Base-by-base conservation (phyloP, 1,140 invertebrate genomes). In the Holotrichia oblita region DNA sequence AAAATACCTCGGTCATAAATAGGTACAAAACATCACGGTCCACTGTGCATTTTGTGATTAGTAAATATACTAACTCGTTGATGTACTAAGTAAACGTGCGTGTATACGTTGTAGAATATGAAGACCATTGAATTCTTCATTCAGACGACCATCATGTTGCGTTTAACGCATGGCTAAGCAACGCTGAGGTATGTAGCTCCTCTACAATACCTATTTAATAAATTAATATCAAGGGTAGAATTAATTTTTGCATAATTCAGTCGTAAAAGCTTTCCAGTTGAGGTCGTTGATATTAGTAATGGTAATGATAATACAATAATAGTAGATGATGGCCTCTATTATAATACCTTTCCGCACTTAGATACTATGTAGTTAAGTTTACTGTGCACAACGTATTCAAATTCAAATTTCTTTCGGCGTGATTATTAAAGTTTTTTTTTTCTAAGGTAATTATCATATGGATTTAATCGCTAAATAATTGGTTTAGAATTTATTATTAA, bases 221-320 rank as follows among this genome's bases (percentile, higher is more conserved):
- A 69, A 69, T 69, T 69, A 69, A 27, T 34, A 69, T 24, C 20
- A 69, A 69, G 27, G 20, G 27, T 27, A 69, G 22, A 69, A 20
- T 34, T 69, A 12, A 69, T 69, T 69, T 69, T 69, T 69, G 22
- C 61, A 69, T 69, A 69, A 69, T 69, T 69, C 22, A 10, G 17
- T 7, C 22, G 61, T 69, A 10, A 27, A 69, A 27, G 48, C 20
- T 69, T 24, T 69, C 61, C 4, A 34, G 61, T 69, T 69, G 61
- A 69, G 61, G 20, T 69, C 61, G 8, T 24, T 69, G 8, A 69
- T 69, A 3, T 48, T 48, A 69, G 8, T 69, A 9, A 69, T 69
- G 8, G 61, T 14, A 34, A 17, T 27, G 12, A 10, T 34, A 69
- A 69, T 27, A 9, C 14, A 55, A 17, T 55, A 55, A 17, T 7